phyloP scores from a whole-genome alignment of 2,888 invertebrate genomes.

The Rugalucina vietnamica region DNA sequence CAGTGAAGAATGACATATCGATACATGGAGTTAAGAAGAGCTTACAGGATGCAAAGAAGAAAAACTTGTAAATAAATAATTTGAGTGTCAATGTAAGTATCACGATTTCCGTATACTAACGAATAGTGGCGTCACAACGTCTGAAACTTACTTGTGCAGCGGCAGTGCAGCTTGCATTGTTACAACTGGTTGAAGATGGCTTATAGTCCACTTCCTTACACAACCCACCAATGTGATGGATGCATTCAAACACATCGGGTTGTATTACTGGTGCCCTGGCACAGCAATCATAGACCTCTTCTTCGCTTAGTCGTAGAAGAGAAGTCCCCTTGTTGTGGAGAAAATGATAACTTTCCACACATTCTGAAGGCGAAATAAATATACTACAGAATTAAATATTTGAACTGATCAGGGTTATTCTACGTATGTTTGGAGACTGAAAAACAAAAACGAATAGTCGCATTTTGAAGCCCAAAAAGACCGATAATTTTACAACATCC shows the following conservation, averaged over 20 bases:
- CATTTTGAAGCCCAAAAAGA: no score
- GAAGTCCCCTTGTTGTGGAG: slow-evolving; percentile 58
- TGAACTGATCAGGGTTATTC: no score
- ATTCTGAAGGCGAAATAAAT: slow-evolving; percentile 50
- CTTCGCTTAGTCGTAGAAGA: slow-evolving; percentile 53
- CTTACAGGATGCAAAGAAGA: no score
- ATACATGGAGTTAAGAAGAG: no score
- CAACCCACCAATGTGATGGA: slow-evolving; percentile 67
- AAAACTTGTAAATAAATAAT: no score
- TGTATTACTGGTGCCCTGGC: background rate
- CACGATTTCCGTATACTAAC: background rate
- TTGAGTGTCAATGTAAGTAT: background rate
- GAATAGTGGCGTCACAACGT: background rate
- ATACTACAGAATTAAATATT: no score
- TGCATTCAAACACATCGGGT: slow-evolving; percentile 60
- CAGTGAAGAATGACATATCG: no score
- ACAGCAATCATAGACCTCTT: slow-evolving; percentile 68
- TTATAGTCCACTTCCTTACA: slow-evolving; percentile 65
- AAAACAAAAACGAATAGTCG: no score
- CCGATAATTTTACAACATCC: no score
- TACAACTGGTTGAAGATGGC: slow-evolving; percentile 36
- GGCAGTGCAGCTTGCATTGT: slow-evolving; percentile 58
- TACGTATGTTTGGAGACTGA: no score
- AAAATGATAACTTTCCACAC: slow-evolving; percentile 60
- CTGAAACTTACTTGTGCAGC: slow-evolving; percentile 56